A percentile compares a stretch with the other conserved stretches of the same genome.
These are phyloP conservation scores for Gasteruption jaculator DNA, from an alignment of 2,888 invertebrate genomes.

Conservation along the genomic window DNA sequence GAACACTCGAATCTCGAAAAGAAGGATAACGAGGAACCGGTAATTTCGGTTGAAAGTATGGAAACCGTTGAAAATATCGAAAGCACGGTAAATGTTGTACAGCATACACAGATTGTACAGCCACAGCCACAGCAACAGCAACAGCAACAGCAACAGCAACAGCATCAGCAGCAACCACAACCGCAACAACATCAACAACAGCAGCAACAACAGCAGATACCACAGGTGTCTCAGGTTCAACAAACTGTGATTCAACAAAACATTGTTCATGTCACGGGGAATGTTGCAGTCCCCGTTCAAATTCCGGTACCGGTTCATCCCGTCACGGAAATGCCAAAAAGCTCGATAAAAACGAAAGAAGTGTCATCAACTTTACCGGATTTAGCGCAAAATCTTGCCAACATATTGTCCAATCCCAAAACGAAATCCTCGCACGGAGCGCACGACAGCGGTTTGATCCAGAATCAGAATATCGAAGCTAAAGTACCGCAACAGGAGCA, in stretches of 20 bases:
- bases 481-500: conserved; percentile 37
- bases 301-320: conserved; percentile 26
- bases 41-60: too few relatives aligned
- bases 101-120: too few relatives aligned
- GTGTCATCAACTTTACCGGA: conserved; percentile 48
- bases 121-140: too few relatives aligned
- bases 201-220: conserved; percentile 15
- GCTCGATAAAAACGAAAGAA: conserved; percentile 39
- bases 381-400: conserved; percentile 47
- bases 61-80: too few relatives aligned
- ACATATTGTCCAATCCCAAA: conserved; percentile 48
- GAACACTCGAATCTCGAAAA: too few relatives aligned
- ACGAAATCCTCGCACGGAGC: conserved; percentile 41
- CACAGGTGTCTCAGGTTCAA: conserved; percentile 22
- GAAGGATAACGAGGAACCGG: too few relatives aligned
- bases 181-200: not conserved
- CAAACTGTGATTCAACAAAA: conserved; percentile 27
- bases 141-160: too few relatives aligned
- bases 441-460: conserved; percentile 29
- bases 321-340: conserved; percentile 29
- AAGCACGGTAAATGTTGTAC: too few relatives aligned
- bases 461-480: conserved; percentile 25
- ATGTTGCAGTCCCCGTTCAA: conserved; percentile 19
- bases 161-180: not conserved
- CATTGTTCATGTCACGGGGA: conserved; percentile 21